Percentiles rank a stretch among this genome's conserved stretches.
phyloP scores from a whole-genome alignment of 2,888 invertebrate genomes.

The Esperia sulphurella region DNA sequence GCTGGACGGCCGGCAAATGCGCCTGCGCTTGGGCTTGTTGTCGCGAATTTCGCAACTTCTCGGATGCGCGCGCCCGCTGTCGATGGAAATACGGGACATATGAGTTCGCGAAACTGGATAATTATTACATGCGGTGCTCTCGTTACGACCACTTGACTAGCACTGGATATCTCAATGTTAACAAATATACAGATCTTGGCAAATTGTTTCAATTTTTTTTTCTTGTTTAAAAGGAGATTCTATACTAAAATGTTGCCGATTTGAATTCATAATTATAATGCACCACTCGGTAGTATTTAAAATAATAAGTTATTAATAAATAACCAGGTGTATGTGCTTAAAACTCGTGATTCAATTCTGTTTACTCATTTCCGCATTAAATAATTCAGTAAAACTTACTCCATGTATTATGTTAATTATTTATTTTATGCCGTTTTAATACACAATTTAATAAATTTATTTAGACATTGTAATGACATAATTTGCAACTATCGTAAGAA shows the following conservation, averaged over 20 bases:
- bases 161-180: not conserved
- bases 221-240: no score
- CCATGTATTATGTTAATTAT: no score
- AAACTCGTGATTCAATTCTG: no score
- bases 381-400: no score
- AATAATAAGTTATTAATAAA: no score
- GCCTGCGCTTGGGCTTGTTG: constrained; percentile 56
- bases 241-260: no score
- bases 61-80: constrained; percentile 37
- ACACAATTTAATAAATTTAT: not conserved
- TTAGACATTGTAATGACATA: not conserved
- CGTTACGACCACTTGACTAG: not conserved
- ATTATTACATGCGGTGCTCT: constrained; percentile 15
- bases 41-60: constrained; percentile 56
- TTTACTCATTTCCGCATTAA: no score
- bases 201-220: not conserved
- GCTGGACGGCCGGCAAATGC: constrained; percentile 15
- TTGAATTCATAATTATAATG: no score
- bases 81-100: constrained; percentile 46
- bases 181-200: not conserved
- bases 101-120: constrained; percentile 37
- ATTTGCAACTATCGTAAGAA: constrained; percentile 1
- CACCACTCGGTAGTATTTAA: no score
- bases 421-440: no score
- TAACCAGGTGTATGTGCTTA: no score